Conservation (phyloP, 2,888 invertebrate species). For the Dicranocentrus wangi region DNA sequence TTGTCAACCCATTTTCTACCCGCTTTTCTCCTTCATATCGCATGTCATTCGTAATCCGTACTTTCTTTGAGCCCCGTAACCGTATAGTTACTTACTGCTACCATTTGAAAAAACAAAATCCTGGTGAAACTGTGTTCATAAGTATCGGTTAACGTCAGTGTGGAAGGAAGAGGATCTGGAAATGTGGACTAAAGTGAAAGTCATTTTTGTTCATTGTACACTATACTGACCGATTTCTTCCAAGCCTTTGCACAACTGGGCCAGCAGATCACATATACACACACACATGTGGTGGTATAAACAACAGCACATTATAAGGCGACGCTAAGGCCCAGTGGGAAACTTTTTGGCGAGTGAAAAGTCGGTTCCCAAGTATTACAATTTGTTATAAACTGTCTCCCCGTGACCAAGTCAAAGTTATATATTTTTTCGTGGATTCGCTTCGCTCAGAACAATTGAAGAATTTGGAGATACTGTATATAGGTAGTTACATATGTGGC, state of each 20-base stretch:
- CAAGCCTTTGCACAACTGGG: conserved; percentile 59
- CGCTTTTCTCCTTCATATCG: conserved; percentile 17
- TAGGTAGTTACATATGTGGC: too few relatives aligned
- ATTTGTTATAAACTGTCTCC: conserved; percentile 21
- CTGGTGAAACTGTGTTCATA: conserved; percentile 41
- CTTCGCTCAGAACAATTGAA: too few relatives aligned
- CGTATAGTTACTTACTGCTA: conserved; percentile 4
- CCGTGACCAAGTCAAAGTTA: conserved; percentile 13
- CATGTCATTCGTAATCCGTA: conserved; percentile 31
- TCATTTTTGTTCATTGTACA: conserved; percentile 9
- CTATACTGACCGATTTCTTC: conserved; percentile 52
- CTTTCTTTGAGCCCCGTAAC: conserved; percentile 29
- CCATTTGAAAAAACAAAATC: conserved; percentile 33
- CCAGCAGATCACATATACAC: conserved; percentile 25
- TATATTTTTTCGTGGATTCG: too few relatives aligned
- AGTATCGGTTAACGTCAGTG: conserved; percentile 61
- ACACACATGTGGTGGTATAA: conserved; percentile 14
- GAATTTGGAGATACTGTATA: too few relatives aligned
- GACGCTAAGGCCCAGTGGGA: conserved; percentile 52
- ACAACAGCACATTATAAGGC: conserved; percentile 14
- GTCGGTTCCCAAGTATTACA: conserved; percentile 33
- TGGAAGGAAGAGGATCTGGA: conserved; percentile 11
- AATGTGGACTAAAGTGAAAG: conserved; percentile 39
- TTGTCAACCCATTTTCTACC: conserved; percentile 15
- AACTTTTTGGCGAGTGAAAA: conserved; percentile 56